Evolutionary conservation across 2,113 vertebrate genomes (phyloP).

Genomic region (Oplegnathus fasciatus): DNA sequence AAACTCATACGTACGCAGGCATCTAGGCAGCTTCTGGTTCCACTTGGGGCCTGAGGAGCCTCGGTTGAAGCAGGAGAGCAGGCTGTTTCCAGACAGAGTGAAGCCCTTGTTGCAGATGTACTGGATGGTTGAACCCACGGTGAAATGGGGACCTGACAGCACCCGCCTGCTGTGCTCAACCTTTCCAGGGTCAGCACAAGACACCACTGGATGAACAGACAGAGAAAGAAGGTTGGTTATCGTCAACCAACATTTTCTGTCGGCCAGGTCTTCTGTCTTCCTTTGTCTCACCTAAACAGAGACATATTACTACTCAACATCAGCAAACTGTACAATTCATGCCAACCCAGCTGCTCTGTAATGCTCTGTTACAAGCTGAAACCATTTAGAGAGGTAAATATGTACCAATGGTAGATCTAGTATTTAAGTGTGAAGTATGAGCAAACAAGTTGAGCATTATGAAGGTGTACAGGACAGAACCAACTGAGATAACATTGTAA

Average conservation of each 20-base stretch:
- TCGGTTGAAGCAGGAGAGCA: conserved; percentile 91
- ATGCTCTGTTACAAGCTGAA: neutral
- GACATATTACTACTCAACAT: neutral
- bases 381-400: neutral
- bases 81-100: conserved; percentile 87
- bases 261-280: too few relatives aligned
- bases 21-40: conserved; percentile 93
- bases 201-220: conserved; percentile 85
- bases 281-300: neutral
- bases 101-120: conserved; percentile 94
- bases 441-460: too few relatives aligned
- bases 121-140: conserved; percentile 91
- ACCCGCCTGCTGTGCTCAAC: conserved; percentile 93
- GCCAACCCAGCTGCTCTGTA: neutral
- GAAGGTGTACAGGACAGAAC: neutral
- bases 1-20: conserved; percentile 87
- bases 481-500: neutral
- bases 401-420: neutral
- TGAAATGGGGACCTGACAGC: conserved; percentile 90
- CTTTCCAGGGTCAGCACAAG: conserved; percentile 91
- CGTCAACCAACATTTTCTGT: neutral
- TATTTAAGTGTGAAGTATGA: too few relatives aligned
- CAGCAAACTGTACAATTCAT: neutral
- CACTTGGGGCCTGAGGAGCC: conserved; percentile 91
- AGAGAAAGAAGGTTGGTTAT: neutral